These are phyloP conservation scores for Erebia ligea DNA, from an alignment of 2,888 invertebrate genomes.

Conservation along the genomic window DNA sequence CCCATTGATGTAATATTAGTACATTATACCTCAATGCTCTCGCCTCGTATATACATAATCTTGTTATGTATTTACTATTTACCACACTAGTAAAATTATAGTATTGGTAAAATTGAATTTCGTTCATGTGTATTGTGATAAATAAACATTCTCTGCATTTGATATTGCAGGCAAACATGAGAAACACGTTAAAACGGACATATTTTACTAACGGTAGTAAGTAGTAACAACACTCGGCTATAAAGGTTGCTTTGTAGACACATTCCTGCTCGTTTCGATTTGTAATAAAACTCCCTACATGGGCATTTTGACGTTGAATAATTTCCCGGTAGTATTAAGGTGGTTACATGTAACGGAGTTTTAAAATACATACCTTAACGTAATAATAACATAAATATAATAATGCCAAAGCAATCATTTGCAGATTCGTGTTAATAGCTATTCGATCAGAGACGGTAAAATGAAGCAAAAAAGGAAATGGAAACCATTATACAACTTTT, in stretches of 20 bases:
- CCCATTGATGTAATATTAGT: no score
- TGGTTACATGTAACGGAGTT: background rate
- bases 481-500: constrained; percentile 52
- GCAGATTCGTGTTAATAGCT: constrained; percentile 34
- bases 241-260: constrained; percentile 11
- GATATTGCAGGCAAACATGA: background rate
- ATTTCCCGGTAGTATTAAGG: background rate
- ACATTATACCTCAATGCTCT: no score
- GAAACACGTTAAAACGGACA: background rate
- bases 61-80: background rate
- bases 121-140: background rate
- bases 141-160: constrained; percentile 5
- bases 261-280: constrained; percentile 5
- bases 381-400: constrained; percentile 17
- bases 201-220: background rate
- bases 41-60: constrained; percentile 52
- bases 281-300: background rate
- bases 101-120: background rate
- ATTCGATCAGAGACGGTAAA: constrained; percentile 29
- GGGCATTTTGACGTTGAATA: constrained; percentile 10
- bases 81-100: background rate
- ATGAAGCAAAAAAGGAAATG: constrained; percentile 38
- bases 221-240: background rate
- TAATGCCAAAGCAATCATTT: constrained; percentile 20
- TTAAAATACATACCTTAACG: constrained; percentile 9